These are phyloP conservation scores for Larimichthys crocea DNA, from an alignment of 2,113 vertebrate genomes.

Conservation along the genomic window DNA sequence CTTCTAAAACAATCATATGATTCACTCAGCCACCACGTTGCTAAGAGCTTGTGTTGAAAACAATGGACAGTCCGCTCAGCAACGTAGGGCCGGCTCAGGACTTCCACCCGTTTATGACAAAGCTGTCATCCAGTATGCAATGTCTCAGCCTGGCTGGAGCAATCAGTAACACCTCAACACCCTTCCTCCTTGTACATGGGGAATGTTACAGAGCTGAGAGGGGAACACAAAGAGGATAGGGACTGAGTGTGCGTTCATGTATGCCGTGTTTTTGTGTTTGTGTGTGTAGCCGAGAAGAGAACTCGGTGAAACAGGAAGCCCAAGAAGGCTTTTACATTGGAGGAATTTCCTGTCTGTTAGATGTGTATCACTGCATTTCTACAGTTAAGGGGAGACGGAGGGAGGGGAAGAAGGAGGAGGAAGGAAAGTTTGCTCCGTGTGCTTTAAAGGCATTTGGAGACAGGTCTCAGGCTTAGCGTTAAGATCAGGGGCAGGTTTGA, in stretches of 20 bases:
- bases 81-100: conserved; percentile 53
- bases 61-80: conserved; percentile 65
- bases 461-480: conserved; percentile 41
- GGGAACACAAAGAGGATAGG: conserved; percentile 10
- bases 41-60: conserved; percentile 77
- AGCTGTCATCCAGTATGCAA: conserved; percentile 63
- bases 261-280: conserved; percentile 27
- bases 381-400: conserved; percentile 28
- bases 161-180: conserved; percentile 65
- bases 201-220: conserved; percentile 52
- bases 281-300: conserved; percentile 23
- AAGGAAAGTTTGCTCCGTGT: conserved; percentile 13
- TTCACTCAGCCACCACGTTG: conserved; percentile 74
- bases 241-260: not conserved
- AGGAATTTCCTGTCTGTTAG: conserved; percentile 81
- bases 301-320: conserved; percentile 74
- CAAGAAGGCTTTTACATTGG: conserved; percentile 71
- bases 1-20: conserved; percentile 68
- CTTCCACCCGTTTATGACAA: conserved; percentile 69
- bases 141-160: conserved; percentile 44
- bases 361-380: conserved; percentile 74
- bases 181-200: conserved; percentile 56
- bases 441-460: conserved; percentile 39
- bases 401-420: conserved; percentile 7
- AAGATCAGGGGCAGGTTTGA: conserved; percentile 29